phyloP scores from a whole-genome alignment of 2,113 vertebrate genomes.

The Limanda limanda region DNA sequence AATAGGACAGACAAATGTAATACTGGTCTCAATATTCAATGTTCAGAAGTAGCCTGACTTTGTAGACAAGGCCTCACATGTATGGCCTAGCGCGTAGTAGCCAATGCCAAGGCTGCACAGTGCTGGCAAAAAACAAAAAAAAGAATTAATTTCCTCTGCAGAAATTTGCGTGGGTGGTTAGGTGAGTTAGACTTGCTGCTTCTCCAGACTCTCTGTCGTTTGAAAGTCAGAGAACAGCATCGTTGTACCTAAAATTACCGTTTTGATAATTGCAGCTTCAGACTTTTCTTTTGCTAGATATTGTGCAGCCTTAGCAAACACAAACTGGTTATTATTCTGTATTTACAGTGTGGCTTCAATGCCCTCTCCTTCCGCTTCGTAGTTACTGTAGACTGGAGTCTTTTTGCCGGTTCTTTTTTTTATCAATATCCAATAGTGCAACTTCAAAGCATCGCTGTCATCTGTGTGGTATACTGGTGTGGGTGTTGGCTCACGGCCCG shows the following conservation, averaged over 20 bases:
- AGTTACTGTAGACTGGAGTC: slow-evolving; percentile 71
- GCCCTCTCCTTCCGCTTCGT: slow-evolving; percentile 73
- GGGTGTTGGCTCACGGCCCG: slow-evolving; percentile 54
- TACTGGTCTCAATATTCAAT: slow-evolving; percentile 74
- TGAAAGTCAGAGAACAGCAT: neutral
- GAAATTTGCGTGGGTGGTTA: neutral
- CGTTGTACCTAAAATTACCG: neutral
- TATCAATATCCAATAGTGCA: slow-evolving; percentile 67
- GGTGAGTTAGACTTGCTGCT: neutral
- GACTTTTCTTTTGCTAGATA: slow-evolving; percentile 12
- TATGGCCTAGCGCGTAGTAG: slow-evolving; percentile 75
- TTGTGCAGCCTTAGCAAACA: slow-evolving; percentile 73
- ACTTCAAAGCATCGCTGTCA: slow-evolving; percentile 29
- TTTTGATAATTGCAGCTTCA: slow-evolving; percentile 19
- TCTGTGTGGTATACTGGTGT: slow-evolving; percentile 56
- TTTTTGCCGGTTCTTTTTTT: slow-evolving; percentile 53
- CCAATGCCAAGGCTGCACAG: slow-evolving; percentile 67
- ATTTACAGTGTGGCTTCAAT: slow-evolving; percentile 79
- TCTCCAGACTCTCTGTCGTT: slow-evolving; percentile 4
- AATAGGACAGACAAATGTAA: slow-evolving; percentile 64
- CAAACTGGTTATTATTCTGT: slow-evolving; percentile 71
- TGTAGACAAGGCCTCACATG: slow-evolving; percentile 74
- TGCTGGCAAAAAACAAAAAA: neutral
- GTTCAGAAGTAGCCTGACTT: slow-evolving; percentile 73
- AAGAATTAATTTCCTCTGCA: neutral